Conservation (phyloP, 2,113 vertebrate genomes). For the Laterallus jamaicensis region DNA sequence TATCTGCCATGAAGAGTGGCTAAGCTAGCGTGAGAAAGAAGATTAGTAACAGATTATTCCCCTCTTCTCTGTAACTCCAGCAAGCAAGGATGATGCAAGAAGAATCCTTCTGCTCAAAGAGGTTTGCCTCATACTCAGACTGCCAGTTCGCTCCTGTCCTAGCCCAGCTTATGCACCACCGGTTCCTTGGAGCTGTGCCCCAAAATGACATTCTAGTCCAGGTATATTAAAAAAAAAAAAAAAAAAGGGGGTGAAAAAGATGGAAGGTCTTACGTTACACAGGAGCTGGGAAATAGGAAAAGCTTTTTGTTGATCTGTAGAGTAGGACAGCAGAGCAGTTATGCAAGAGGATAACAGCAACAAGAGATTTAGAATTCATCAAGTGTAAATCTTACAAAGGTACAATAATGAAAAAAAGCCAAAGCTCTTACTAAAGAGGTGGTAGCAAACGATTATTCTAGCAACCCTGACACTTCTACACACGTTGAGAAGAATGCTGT, state of each 20-base stretch:
- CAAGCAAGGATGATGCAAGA: constrained; percentile 32
- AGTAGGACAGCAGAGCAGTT: not conserved
- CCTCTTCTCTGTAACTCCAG: not conserved
- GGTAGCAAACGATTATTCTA: not conserved
- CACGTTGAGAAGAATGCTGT: not conserved
- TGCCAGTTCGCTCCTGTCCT: not conserved
- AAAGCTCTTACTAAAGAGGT: not conserved
- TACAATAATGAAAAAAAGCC: not conserved
- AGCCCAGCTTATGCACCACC: not conserved
- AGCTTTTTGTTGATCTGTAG: not conserved
- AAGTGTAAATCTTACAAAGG: not conserved
- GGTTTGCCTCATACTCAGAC: not conserved
- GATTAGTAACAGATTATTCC: not conserved
- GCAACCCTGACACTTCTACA: not conserved
- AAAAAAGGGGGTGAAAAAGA: not conserved
- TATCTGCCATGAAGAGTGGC: not conserved
- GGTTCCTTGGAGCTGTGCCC: not conserved
- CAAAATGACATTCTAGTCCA: not conserved
- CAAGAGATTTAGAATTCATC: not conserved
- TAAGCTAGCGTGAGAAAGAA: constrained; percentile 19
- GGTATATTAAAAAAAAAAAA: not conserved
- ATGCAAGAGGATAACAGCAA: not conserved
- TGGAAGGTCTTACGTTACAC: not conserved
- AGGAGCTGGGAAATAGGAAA: not conserved
- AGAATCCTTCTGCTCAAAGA: not conserved